Base-by-base conservation (phyloP, 2,888 invertebrate genomes). In the Chaetogeoica ovagalla region DNA sequence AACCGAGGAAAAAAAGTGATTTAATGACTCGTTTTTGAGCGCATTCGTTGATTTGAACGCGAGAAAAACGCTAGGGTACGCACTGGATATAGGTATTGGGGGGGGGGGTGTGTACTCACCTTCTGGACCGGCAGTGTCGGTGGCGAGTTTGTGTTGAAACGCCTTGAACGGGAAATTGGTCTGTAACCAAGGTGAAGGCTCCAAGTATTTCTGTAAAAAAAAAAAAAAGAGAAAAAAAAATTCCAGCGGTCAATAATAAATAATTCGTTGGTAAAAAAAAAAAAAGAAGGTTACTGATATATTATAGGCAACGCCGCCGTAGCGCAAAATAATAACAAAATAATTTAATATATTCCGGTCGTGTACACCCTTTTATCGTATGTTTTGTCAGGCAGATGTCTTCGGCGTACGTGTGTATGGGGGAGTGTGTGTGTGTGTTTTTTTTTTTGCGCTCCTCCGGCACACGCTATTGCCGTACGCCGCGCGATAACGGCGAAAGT, bases 361-460 rank as follows among this genome's bases (percentile, higher is more conserved):
- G 13, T 55, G 77, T 62, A 62, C 39, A 79, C 77, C 77, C 77
- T 79, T 79, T 79, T 79, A 70, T 79, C 77, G 77, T 79, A 79
- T 70, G 62, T 79, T 79, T 79, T 79, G 70, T 79, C 77, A 79
- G 77, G 70, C 77, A 79, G 77, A 79, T 79, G 77, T 79, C 77
- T 79, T 79, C 57, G 62, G 69, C 23, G 69, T 69, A 79, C 76
- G 77, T 70, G 77, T 48, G 43, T 17, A 70, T 55, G 69, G 17
- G 48, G 11, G 30, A 21, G 70, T 37, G 62, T 11, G 52, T 39
- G n/a, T 30, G 30, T 30, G 30, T 30, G 30, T 30, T 1, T 30
- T 79, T 71, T 77, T 69, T 77, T 60, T 37, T 48, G 21, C 23
- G 52, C 13, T 17, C 70, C 23, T 57, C 55, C 57, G 8, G 21